Evolutionary conservation across 2,797 vertebrate species (phyloP).

Genomic region (Nyctalus aviator): DNA sequence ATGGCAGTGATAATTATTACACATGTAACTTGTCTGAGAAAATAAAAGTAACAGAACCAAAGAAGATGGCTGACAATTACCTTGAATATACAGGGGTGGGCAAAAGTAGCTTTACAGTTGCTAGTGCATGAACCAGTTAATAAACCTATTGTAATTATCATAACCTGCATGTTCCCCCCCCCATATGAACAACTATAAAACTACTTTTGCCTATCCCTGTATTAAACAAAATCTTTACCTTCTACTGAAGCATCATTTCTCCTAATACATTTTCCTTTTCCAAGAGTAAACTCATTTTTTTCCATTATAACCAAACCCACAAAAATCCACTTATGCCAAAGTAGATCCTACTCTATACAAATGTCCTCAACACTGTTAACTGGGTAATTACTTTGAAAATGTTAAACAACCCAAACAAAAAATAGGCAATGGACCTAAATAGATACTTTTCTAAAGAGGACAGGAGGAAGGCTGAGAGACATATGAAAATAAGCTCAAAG

Average conservation of each 20-base stretch:
- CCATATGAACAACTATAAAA: background rate
- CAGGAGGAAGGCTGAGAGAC: too few species aligned
- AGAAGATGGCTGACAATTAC: conserved; percentile 71
- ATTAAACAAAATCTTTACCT: conserved; percentile 34
- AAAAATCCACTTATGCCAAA: conserved; percentile 32
- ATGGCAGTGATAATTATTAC: conserved; percentile 73
- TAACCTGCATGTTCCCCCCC: background rate
- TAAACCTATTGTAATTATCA: background rate
- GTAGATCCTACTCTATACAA: background rate
- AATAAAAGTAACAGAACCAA: conserved; percentile 94
- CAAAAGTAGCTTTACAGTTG: background rate
- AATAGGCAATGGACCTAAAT: too few species aligned
- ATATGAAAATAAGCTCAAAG: too few species aligned
- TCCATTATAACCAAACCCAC: background rate
- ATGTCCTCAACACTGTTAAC: background rate
- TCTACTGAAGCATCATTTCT: conserved; percentile 16
- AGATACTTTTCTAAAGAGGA: too few species aligned
- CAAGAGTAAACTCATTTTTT: conserved; percentile 30
- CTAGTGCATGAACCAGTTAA: background rate
- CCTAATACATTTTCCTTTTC: background rate
- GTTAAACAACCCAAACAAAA: background rate
- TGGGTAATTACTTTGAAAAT: conserved; percentile 38
- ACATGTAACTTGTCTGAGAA: conserved; percentile 94
- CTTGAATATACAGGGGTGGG: background rate
- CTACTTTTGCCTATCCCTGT: background rate